Percentiles rank a stretch among this genome's conserved stretches.
Conservation (phyloP, 2,888 invertebrate genomes). For the Apamea epomidion region DNA sequence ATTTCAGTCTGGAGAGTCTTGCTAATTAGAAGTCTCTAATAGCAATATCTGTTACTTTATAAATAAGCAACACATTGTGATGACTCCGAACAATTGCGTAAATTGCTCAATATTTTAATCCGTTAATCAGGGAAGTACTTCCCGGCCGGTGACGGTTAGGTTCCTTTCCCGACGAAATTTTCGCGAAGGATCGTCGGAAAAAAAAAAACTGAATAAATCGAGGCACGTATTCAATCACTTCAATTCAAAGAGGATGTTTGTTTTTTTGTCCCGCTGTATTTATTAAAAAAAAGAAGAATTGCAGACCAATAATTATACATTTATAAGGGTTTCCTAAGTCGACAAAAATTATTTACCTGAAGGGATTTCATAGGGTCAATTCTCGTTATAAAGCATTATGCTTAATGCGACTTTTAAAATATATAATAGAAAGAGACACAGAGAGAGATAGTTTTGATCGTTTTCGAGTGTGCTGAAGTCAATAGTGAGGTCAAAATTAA, state of each 20-base stretch:
- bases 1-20: too few relatives aligned
- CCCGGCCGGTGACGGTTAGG: not conserved
- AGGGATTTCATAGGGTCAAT: too few relatives aligned
- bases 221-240: not conserved
- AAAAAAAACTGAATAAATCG: not conserved
- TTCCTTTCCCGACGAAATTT: not conserved
- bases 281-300: not conserved
- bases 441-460: too few relatives aligned
- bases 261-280: not conserved
- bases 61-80: not conserved
- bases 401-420: too few relatives aligned
- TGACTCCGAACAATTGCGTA: not conserved
- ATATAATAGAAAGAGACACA: too few relatives aligned
- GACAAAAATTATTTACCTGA: not conserved
- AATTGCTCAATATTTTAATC: not conserved
- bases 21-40: not conserved
- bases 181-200: not conserved
- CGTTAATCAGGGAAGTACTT: constrained; percentile 1
- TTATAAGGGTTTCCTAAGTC: not conserved
- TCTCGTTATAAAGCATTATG: too few relatives aligned
- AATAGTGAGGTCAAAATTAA: too few relatives aligned
- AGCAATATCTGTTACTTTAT: not conserved
- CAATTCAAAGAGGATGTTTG: not conserved
- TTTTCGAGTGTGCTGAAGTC: too few relatives aligned
- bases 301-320: not conserved